Conservation (phyloP, 2,113 vertebrate genomes). For the Neopipo cinnamomea region DNA sequence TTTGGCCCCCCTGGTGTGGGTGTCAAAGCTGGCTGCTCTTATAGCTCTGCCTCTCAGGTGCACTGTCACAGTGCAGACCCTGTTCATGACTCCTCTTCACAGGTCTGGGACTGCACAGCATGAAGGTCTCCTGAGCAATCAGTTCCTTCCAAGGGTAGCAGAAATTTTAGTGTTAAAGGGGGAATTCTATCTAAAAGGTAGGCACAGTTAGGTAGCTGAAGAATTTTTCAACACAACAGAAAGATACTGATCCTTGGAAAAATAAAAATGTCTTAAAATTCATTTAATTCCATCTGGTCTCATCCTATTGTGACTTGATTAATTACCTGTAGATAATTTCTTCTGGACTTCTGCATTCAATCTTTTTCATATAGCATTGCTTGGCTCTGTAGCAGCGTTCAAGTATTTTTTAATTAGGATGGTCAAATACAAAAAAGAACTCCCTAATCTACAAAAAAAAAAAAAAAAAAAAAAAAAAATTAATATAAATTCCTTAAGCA, state of each 20-base stretch:
- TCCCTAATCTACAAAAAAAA: background rate
- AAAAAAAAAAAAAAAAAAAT: background rate
- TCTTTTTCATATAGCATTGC: background rate
- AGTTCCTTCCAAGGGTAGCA: background rate
- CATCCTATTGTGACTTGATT: background rate
- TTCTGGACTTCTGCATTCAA: background rate
- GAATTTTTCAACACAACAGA: background rate
- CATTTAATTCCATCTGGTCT: background rate
- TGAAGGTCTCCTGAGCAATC: background rate
- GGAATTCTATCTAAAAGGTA: background rate
- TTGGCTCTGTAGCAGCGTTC: background rate
- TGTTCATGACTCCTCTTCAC: background rate
- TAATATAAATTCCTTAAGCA: background rate
- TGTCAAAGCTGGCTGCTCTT: background rate
- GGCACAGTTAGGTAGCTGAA: background rate
- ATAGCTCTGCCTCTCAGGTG: background rate
- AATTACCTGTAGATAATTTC: background rate
- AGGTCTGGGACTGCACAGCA: background rate
- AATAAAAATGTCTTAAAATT: background rate
- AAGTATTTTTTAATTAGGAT: background rate
- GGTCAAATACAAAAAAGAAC: background rate
- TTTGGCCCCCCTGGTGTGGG: background rate
- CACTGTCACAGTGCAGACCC: background rate
- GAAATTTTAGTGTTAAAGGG: background rate
- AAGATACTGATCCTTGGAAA: background rate